phyloP scores from a whole-genome alignment of 2,113 vertebrate genomes.

The Turdus rufiventris region DNA sequence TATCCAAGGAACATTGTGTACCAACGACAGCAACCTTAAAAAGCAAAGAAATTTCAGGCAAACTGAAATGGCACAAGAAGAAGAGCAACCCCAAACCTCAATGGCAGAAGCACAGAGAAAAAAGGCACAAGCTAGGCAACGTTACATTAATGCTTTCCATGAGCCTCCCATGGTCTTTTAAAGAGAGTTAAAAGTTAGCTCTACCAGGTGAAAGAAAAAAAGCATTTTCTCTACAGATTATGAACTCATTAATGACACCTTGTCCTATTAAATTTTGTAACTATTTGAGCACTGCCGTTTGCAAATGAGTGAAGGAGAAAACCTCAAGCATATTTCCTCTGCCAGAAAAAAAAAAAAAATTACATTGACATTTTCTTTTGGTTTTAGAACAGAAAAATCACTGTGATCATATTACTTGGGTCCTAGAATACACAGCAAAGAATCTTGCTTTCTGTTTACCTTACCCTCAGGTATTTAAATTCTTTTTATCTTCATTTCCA shows the following conservation, averaged over 20 bases:
- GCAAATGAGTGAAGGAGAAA: neutral
- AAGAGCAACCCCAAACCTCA: neutral
- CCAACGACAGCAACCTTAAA: neutral
- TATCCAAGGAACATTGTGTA: neutral
- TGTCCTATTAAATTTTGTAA: neutral
- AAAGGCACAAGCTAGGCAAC: fast-evolving
- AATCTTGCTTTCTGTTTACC: neutral
- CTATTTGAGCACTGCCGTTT: neutral
- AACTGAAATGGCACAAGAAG: neutral
- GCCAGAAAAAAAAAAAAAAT: neutral
- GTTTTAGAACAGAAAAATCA: neutral
- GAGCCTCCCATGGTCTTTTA: neutral
- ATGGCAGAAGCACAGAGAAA: neutral
- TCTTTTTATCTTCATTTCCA: neutral
- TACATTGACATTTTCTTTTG: neutral
- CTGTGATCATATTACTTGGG: neutral
- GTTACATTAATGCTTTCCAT: neutral
- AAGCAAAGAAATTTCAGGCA: neutral
- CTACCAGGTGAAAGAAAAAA: neutral
- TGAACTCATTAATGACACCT: neutral
- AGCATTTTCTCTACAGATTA: neutral
- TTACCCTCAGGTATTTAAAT: neutral
- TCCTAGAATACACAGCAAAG: neutral
- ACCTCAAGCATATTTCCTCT: neutral
- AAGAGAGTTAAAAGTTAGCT: neutral